phyloP scores from a whole-genome alignment of 2,113 vertebrate species.

The Lophura nycthemera region DNA sequence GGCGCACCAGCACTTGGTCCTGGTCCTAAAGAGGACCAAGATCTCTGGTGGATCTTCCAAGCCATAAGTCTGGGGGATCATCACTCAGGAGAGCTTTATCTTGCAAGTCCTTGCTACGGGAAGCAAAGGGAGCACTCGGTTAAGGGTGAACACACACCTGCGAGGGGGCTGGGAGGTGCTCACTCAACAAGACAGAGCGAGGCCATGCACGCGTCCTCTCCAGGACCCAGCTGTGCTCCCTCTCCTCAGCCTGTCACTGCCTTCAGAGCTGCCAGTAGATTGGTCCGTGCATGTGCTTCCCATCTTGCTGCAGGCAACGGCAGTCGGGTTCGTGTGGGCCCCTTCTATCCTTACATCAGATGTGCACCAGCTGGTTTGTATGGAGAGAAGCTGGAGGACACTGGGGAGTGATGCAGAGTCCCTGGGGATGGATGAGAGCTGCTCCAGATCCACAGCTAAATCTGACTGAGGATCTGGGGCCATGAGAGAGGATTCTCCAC shows the following conservation, averaged over 20 bases:
- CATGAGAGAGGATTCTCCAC: rapidly evolving
- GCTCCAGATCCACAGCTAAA: background rate
- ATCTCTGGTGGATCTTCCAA: background rate
- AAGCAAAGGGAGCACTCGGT: background rate
- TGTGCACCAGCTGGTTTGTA: rapidly evolving
- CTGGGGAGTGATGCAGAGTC: background rate
- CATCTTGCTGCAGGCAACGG: background rate
- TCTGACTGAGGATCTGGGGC: background rate
- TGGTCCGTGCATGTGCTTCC: background rate
- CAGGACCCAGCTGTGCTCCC: rapidly evolving
- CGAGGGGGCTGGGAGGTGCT: rapidly evolving
- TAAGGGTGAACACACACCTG: background rate
- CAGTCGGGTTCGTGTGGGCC: background rate
- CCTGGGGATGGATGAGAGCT: background rate
- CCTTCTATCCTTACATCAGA: background rate
- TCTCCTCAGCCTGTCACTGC: background rate
- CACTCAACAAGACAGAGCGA: background rate
- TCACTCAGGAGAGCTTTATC: rapidly evolving
- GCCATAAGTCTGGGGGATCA: rapidly evolving
- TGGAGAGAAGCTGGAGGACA: rapidly evolving
- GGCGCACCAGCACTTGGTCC: rapidly evolving
- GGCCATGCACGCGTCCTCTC: background rate
- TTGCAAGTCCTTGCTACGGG: rapidly evolving
- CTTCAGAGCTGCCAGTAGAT: constrained; percentile 8
- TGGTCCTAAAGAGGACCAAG: background rate